Conservation (phyloP, 2,797 vertebrate genomes). For the Falco concolor region DNA sequence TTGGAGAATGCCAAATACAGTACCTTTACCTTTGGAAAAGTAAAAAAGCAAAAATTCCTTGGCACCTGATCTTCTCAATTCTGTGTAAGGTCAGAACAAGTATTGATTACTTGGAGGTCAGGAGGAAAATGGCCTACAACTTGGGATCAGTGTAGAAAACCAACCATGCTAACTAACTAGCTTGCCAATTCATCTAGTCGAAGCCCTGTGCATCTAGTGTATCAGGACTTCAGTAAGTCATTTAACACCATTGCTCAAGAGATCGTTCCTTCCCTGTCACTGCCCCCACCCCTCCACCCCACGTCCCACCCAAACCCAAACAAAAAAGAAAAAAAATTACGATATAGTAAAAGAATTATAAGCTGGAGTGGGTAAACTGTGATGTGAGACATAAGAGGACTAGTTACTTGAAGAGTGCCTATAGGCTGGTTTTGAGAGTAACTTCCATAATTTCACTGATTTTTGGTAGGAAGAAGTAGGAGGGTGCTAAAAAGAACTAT, state of each 20-base stretch:
- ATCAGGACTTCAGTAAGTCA: background rate
- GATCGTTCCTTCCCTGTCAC: background rate
- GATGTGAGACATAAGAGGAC: background rate
- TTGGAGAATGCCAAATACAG: background rate
- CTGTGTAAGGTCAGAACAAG: background rate
- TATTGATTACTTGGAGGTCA: background rate
- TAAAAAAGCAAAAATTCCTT: background rate
- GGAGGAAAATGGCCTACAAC: background rate
- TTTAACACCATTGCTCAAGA: background rate
- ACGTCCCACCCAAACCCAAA: background rate
- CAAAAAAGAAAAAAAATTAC: background rate
- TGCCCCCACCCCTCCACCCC: too few relatives aligned
- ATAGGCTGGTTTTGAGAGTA: background rate
- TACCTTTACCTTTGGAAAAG: background rate
- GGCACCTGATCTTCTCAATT: background rate
- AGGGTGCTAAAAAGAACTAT: background rate
- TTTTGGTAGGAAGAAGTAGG: background rate
- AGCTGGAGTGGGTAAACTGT: background rate
- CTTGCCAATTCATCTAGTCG: background rate
- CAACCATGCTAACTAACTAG: background rate
- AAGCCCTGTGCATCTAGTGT: background rate
- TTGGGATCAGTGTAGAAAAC: background rate
- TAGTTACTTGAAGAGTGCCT: background rate
- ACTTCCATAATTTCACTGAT: background rate
- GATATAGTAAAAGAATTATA: background rate